Base-by-base conservation (phyloP, 2,888 invertebrate species). In the Subacronicta megacephala region DNA sequence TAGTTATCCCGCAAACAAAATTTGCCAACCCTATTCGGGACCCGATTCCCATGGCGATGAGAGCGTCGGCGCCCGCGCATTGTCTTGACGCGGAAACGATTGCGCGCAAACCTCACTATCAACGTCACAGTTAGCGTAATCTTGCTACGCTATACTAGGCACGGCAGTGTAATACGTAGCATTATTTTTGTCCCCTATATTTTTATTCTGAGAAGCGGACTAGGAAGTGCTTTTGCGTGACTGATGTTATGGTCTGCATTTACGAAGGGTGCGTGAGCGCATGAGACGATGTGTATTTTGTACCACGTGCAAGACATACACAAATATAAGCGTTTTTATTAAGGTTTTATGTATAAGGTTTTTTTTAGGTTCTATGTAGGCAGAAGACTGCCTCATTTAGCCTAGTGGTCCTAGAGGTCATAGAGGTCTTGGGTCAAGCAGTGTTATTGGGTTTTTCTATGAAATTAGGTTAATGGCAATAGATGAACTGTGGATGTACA, bases 41-140 rank as follows among this genome's bases (percentile, higher is more conserved):
- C 65, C 67, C 77, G 79, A 80, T 90, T 90, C 92, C 90, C 92
- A 92, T 90, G 85, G 81, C 85, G 87, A 81, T 82, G 85, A 82
- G 85, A 88, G 84, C 76, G 77, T 80, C 75, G 73, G 75, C 81
- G 83, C 81, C 75, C 66, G 83, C 81, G 87, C 87, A 89, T 90
- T 90, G 90, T 90, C 81, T 86, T 73, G 66, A 87, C 75, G 81
- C 87, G 91, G 89, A 91, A 91, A 79, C 80, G 66, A 57, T 76
- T 58, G 64, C 67, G 55, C 65, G 73, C 68, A 69, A 73, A 45
- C 74, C 74, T 69, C 55, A 47, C 64, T 72, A 74, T 77, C 76
- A 71, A 38, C 64, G 75, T 55, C 72, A 72, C 77, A 68, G 69
- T 72, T 76, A 78, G 51, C 77, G 77, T 78, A 78, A 78, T 75